Conservation (phyloP, 2,113 vertebrate species). For the Neolamprologus brichardi region DNA sequence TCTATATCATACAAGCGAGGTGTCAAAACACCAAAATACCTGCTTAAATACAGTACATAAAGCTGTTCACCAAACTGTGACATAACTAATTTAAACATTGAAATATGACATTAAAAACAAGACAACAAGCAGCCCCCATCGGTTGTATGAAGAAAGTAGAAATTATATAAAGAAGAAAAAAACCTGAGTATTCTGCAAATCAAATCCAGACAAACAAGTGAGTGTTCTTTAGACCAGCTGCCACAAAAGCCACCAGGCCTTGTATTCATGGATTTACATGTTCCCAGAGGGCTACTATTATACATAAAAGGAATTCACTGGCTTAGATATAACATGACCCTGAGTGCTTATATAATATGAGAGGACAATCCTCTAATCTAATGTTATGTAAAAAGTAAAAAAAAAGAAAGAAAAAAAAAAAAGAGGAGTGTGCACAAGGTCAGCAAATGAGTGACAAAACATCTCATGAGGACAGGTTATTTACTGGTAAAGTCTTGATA, state of each 20-base stretch:
- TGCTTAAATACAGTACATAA: not conserved
- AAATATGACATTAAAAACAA: not conserved
- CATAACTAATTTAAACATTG: not conserved
- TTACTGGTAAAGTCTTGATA: not conserved
- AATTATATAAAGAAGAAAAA: not conserved
- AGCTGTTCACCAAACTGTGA: not conserved
- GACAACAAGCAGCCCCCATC: not conserved
- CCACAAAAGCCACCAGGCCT: not conserved
- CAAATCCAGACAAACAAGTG: not conserved
- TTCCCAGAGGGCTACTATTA: not conserved
- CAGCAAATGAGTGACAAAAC: not conserved
- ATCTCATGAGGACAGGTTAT: not conserved
- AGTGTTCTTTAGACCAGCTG: not conserved
- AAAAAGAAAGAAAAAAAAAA: rapidly evolving
- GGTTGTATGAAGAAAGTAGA: not conserved
- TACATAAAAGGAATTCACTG: not conserved
- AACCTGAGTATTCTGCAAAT: not conserved
- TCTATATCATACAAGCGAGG: not conserved
- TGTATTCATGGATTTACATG: not conserved
- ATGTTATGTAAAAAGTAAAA: rapidly evolving
- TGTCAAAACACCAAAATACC: not conserved
- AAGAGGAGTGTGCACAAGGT: not conserved
- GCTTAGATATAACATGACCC: not conserved
- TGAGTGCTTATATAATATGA: not conserved
- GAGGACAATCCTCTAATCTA: not conserved